Conservation (phyloP, 2,797 vertebrate species). For the Sciurus carolinensis region DNA sequence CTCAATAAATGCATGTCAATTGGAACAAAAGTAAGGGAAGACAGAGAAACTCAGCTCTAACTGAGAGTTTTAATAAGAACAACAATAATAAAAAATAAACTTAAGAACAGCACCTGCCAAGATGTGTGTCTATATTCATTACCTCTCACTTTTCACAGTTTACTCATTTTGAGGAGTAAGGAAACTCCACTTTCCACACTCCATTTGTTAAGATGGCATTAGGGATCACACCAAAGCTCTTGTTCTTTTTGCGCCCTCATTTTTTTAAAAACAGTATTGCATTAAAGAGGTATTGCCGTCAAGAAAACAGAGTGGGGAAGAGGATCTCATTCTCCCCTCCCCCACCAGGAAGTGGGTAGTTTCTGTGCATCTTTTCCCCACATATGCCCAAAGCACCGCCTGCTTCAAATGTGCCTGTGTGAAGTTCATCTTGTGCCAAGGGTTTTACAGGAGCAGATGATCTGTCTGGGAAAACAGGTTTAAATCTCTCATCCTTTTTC, state of each 20-base stretch:
- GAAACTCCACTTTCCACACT: neutral
- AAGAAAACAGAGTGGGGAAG: neutral
- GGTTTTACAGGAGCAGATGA: neutral
- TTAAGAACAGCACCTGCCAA: neutral
- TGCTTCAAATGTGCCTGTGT: rapidly evolving
- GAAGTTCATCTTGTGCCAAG: neutral
- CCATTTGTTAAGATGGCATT: rapidly evolving
- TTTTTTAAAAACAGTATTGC: neutral
- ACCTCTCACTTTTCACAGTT: neutral
- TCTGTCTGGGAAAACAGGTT: neutral
- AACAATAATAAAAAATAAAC: neutral
- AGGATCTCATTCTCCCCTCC: neutral
- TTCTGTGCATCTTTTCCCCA: no score
- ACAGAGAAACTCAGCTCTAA: neutral
- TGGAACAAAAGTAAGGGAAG: neutral
- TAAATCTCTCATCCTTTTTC: neutral
- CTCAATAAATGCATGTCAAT: neutral
- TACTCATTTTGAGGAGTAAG: neutral
- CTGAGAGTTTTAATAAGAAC: neutral
- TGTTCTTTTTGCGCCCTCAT: neutral
- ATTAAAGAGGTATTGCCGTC: neutral
- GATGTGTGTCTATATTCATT: neutral
- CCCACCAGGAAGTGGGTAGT: rapidly evolving
- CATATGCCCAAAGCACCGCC: neutral
- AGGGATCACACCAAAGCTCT: neutral